Conservation (phyloP, 2,888 invertebrate genomes). For the Idaea straminata region DNA sequence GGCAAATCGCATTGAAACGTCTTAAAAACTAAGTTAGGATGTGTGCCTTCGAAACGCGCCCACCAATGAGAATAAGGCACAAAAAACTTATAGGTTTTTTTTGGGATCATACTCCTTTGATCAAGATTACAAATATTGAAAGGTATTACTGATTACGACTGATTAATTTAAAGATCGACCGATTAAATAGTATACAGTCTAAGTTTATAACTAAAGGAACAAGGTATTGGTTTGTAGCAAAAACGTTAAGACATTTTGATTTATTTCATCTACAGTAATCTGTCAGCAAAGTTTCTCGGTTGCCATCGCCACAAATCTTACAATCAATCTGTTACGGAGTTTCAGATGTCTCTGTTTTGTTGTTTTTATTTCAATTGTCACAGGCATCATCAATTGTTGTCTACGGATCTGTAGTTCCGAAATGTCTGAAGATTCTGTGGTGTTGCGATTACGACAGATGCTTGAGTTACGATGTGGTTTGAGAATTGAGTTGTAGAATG, state of each 20-base stretch:
- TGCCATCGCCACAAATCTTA: conserved; percentile 43
- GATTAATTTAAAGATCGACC: too few relatives aligned
- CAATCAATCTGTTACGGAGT: conserved; percentile 45
- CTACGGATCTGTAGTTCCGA: conserved; percentile 14
- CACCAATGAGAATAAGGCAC: too few relatives aligned
- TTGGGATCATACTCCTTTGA: too few relatives aligned
- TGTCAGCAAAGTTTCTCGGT: conserved; percentile 49
- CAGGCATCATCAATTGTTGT: conserved; percentile 31
- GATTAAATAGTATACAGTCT: not conserved
- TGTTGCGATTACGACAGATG: conserved; percentile 7
- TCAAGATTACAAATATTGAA: too few relatives aligned
- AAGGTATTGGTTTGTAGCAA: conserved; percentile 29
- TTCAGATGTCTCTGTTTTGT: conserved; percentile 37
- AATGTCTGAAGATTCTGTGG: conserved; percentile 8
- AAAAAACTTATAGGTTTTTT: too few relatives aligned
- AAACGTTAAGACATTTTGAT: conserved; percentile 39
- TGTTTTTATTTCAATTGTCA: conserved; percentile 44
- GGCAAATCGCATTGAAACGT: too few relatives aligned
- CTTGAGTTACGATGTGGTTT: not conserved
- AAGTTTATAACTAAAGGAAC: conserved; percentile 20
- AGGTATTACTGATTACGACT: too few relatives aligned
- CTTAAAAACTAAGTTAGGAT: too few relatives aligned
- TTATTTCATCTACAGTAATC: conserved; percentile 45
- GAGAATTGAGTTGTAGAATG: not conserved
- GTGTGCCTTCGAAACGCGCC: too few relatives aligned